Evolutionary conservation across 2,888 invertebrate genomes (phyloP).

Genomic region (Parthenolecanium corni): DNA sequence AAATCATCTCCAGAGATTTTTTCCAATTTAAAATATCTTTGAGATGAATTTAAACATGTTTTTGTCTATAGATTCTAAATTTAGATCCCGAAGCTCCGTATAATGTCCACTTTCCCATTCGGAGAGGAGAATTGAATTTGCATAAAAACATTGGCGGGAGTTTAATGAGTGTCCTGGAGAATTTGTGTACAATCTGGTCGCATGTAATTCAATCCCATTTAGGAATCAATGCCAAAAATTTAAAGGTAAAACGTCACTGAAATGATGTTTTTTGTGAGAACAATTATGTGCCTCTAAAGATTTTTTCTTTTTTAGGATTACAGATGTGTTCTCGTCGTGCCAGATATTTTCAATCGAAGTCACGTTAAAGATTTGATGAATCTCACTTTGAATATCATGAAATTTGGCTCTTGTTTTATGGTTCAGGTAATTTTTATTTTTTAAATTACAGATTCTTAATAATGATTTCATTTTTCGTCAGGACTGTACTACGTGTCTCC

Average conservation of each 20-base stretch:
- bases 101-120: slow-evolving; percentile 82
- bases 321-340: slow-evolving; percentile 74
- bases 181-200: slow-evolving; percentile 81
- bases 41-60: background rate
- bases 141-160: slow-evolving; percentile 77
- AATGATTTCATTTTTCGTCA: no score
- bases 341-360: slow-evolving; percentile 76
- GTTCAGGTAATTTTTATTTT: slow-evolving; percentile 61
- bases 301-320: slow-evolving; percentile 51
- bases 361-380: slow-evolving; percentile 76
- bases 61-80: slow-evolving; percentile 45
- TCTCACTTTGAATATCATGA: slow-evolving; percentile 64
- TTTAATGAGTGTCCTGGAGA: slow-evolving; percentile 66
- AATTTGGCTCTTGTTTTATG: slow-evolving; percentile 73
- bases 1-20: background rate
- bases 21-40: background rate
- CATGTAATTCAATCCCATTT: slow-evolving; percentile 63
- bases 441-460: no score
- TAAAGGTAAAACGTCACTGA: slow-evolving; percentile 38
- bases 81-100: slow-evolving; percentile 58
- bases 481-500: no score
- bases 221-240: slow-evolving; percentile 52
- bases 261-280: background rate
- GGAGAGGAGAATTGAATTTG: slow-evolving; percentile 75
- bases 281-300: background rate